phyloP scores from a whole-genome alignment of 2,888 invertebrate genomes.

The Helicoverpa assulta region DNA sequence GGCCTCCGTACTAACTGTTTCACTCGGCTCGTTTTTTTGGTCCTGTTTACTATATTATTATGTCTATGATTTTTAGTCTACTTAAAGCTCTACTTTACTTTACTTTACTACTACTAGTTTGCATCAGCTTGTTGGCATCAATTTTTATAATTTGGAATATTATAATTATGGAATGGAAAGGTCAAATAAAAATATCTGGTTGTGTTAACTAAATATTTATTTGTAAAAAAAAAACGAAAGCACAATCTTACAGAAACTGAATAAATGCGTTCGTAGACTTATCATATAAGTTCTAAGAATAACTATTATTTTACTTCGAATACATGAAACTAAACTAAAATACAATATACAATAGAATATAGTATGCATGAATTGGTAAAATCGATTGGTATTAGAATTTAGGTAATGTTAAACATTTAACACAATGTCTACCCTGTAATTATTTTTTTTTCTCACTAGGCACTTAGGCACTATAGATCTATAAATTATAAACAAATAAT shows the following conservation, averaged over 20 bases:
- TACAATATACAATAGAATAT: not conserved
- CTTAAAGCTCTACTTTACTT: no score
- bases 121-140: not conserved
- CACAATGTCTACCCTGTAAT: constrained; percentile 4
- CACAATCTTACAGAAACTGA: constrained; percentile 17
- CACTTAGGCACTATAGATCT: not conserved
- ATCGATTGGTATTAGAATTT: not conserved
- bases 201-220: constrained; percentile 24
- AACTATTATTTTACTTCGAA: not conserved
- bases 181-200: not conserved
- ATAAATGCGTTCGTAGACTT: constrained; percentile 5
- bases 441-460: not conserved
- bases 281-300: not conserved
- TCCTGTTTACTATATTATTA: no score
- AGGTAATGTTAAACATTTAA: not conserved
- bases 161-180: no score
- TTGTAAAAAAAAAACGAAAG: constrained; percentile 37
- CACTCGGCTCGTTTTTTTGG: no score
- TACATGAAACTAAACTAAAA: not conserved
- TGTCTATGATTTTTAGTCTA: no score
- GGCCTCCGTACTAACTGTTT: no score
- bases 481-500: not conserved
- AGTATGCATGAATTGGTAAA: not conserved
- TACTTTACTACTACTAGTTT: no score
- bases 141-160: not conserved